Conservation (phyloP, 2,888 invertebrate species). For the Morpho helenor region DNA sequence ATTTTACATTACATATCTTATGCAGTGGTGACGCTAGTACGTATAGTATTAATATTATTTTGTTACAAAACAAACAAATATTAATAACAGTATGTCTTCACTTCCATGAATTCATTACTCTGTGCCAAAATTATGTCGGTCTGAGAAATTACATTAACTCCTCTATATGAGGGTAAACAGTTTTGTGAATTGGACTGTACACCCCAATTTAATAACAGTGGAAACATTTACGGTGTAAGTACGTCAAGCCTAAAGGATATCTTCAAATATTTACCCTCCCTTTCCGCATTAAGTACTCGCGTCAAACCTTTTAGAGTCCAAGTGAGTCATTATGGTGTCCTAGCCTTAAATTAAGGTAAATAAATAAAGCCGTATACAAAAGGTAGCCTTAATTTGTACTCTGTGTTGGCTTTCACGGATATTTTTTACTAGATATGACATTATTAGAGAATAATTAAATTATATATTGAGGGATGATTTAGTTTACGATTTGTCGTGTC, state of each 20-base stretch:
- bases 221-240: conserved; percentile 13
- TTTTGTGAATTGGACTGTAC: conserved; percentile 6
- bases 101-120: too few relatives aligned
- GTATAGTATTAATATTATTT: too few relatives aligned
- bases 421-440: neutral
- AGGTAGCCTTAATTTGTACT: conserved; percentile 59
- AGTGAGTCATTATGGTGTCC: conserved; percentile 51
- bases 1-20: too few relatives aligned
- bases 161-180: conserved; percentile 8
- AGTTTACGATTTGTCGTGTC: too few relatives aligned
- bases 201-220: conserved; percentile 10
- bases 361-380: conserved; percentile 56
- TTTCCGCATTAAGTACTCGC: conserved; percentile 30
- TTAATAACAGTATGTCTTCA: too few relatives aligned
- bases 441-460: too few relatives aligned
- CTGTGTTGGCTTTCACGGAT: conserved; percentile 40
- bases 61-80: too few relatives aligned
- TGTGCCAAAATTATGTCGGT: too few relatives aligned
- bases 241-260: conserved; percentile 17
- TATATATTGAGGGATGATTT: too few relatives aligned
- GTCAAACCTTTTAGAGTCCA: conserved; percentile 44
- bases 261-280: conserved; percentile 20
- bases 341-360: conserved; percentile 59
- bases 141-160: neutral
- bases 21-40: too few relatives aligned